Conservation (phyloP, 2,113 vertebrate species). For the Reinhardtius hippoglossoides region DNA sequence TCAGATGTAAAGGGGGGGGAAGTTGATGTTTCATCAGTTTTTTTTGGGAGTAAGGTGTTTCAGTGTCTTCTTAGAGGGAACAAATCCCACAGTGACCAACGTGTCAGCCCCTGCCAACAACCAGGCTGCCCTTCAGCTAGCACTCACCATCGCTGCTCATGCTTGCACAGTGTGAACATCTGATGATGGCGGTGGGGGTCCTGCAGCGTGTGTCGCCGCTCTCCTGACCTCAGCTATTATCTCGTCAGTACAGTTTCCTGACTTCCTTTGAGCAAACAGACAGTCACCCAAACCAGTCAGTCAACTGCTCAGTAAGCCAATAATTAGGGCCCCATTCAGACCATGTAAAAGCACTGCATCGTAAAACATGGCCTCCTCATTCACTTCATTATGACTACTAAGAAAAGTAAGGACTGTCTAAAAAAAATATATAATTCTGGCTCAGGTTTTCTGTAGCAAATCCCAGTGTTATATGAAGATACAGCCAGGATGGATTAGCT, state of each 20-base stretch:
- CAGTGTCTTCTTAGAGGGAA: not conserved
- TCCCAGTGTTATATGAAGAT: too few relatives aligned
- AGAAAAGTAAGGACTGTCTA: too few relatives aligned
- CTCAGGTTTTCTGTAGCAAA: too few relatives aligned
- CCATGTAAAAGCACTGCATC: not conserved
- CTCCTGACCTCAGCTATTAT: not conserved
- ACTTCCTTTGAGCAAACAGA: too few relatives aligned
- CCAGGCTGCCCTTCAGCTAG: not conserved
- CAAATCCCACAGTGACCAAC: not conserved
- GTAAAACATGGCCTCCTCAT: too few relatives aligned
- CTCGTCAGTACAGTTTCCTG: too few relatives aligned
- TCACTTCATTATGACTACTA: too few relatives aligned
- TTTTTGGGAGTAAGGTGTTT: not conserved
- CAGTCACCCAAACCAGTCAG: too few relatives aligned
- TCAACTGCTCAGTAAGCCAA: not conserved
- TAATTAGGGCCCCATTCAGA: not conserved
- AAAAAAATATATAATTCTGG: too few relatives aligned
- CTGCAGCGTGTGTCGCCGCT: not conserved
- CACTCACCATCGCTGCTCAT: too few relatives aligned
- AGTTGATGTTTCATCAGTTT: not conserved
- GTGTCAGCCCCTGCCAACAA: not conserved
- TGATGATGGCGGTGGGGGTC: not conserved
- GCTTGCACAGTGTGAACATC: not conserved
- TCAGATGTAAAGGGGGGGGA: not conserved
- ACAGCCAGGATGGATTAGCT: too few relatives aligned